Evolutionary conservation across 2,888 invertebrate genomes (phyloP), one percentile per base, ranked within the genome.

Genomic region (Drosophila macrospina): DNA sequence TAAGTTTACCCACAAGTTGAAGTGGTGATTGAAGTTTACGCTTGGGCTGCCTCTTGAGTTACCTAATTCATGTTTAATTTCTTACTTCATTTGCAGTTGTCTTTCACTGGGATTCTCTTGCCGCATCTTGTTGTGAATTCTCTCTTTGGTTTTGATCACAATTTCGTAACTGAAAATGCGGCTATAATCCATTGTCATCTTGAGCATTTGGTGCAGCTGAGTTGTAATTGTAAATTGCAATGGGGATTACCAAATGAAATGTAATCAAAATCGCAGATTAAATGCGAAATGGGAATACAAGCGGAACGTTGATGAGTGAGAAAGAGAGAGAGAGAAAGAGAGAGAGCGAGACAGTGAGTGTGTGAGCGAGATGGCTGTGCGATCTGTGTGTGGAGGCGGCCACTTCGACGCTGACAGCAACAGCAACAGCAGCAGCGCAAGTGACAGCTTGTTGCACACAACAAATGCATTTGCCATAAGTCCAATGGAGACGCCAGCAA

Each of bases 401-500:
- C 34, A 45, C 36, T 28, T 36, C 10, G 45, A 24, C 0, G 6
- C 26, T 56, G 56, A 60, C 32, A 24, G 36, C 10, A 15, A 16
- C 39, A 48, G 34, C 26, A 45, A 60, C 32, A 24, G 36, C 10
- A 15, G n/a, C 39, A 48, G 34, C 26, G 16, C 16, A 44, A 48
- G 52, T 70, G 70, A 54, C 78, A 72, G 73, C 71, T 79, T 76
- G 69, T 75, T 78, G 78, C 72, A 75, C 57, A 62, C 69, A 60
- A 57, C 54, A 72, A 82, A 77, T 80, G 80, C 80, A 80, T 77
- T 82, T 71, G 62, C 77, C 70, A 68, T 39, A 60, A 69, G 60
- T 67, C 66, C 56, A 57, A 50, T 16, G 60, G 60, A 50, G 56
- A 50, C 37, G 64, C 16, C 64, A 64, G 16, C 60, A 69, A 48